Percentiles rank a stretch among this genome's conserved stretches.
These are phyloP conservation scores for Diadema setosum DNA, from an alignment of 35 echinoderm and acorn worm genomes.

Conservation along the genomic window DNA sequence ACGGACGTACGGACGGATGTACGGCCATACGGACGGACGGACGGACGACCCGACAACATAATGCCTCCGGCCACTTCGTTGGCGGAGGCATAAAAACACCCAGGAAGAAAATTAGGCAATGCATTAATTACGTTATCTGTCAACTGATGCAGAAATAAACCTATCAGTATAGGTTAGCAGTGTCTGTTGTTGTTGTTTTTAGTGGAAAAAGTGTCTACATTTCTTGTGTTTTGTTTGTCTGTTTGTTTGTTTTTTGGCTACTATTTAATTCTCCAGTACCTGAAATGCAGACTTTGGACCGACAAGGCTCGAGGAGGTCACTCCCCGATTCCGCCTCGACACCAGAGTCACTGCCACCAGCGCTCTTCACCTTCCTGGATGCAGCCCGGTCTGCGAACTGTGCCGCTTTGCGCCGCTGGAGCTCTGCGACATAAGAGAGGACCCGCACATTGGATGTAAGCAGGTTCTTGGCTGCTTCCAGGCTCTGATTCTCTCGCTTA, in stretches of 20 bases:
- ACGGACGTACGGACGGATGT: too few relatives aligned
- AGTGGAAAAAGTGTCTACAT: not conserved
- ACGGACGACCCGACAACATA: too few relatives aligned
- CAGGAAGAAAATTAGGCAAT: too few relatives aligned
- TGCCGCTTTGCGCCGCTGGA: slow-evolving; percentile 84
- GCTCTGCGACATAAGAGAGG: slow-evolving; percentile 88
- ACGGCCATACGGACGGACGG: too few relatives aligned
- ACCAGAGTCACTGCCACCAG: not conserved
- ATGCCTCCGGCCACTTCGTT: too few relatives aligned
- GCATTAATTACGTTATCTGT: too few relatives aligned
- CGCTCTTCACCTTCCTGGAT: slow-evolving; percentile 8
- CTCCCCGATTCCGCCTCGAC: not conserved
- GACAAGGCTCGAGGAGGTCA: slow-evolving; percentile 46
- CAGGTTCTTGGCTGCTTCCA: slow-evolving; percentile 87
- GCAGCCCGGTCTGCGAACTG: slow-evolving; percentile 63
- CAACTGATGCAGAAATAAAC: too few relatives aligned
- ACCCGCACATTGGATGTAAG: slow-evolving; percentile 83
- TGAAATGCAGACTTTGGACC: slow-evolving; percentile 71
- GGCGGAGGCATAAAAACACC: too few relatives aligned
- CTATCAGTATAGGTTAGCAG: not conserved
- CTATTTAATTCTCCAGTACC: slow-evolving; percentile 6
- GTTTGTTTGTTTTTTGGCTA: not conserved
- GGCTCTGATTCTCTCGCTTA: slow-evolving; percentile 76
- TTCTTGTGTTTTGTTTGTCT: not conserved
- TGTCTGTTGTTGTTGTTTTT: not conserved